phyloP scores from a whole-genome alignment of 1,140 invertebrate genomes.

The Drosophila erecta region DNA sequence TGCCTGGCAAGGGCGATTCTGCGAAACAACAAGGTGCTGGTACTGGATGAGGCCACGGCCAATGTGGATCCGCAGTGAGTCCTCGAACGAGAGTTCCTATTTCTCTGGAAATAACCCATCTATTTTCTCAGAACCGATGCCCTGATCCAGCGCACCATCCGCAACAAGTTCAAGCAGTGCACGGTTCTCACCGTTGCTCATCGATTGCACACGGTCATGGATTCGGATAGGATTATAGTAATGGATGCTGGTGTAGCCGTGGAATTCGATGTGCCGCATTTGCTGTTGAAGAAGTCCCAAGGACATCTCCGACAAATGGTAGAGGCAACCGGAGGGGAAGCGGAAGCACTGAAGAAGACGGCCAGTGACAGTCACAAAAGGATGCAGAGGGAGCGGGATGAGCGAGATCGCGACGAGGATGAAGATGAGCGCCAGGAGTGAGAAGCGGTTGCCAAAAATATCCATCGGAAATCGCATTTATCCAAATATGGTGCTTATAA shows the following conservation, averaged over 20 bases:
- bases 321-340: constrained; percentile 77
- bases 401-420: constrained; percentile 8
- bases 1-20: constrained; percentile 93
- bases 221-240: constrained; percentile 89
- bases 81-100: constrained; percentile 64
- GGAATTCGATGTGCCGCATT: constrained; percentile 88
- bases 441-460: neutral
- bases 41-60: constrained; percentile 90
- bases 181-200: constrained; percentile 92
- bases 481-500: constrained; percentile 14
- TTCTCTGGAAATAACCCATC: constrained; percentile 43
- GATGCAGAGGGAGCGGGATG: constrained; percentile 56
- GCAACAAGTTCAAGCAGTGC: constrained; percentile 86
- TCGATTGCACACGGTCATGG: constrained; percentile 92
- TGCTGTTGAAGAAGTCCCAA: constrained; percentile 86
- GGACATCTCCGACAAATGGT: constrained; percentile 56
- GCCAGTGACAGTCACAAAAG: constrained; percentile 62
- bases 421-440: constrained; percentile 10
- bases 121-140: constrained; percentile 85
- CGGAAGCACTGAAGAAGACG: constrained; percentile 71
- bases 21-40: constrained; percentile 89
- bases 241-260: constrained; percentile 87
- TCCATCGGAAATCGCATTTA: constrained; percentile 46
- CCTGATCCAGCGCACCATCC: constrained; percentile 86
- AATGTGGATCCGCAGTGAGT: constrained; percentile 90